Evolutionary conservation across 2,113 vertebrate species (phyloP), one percentile per base, ranked within the genome.

Genomic region (Corythornis vintsioides): DNA sequence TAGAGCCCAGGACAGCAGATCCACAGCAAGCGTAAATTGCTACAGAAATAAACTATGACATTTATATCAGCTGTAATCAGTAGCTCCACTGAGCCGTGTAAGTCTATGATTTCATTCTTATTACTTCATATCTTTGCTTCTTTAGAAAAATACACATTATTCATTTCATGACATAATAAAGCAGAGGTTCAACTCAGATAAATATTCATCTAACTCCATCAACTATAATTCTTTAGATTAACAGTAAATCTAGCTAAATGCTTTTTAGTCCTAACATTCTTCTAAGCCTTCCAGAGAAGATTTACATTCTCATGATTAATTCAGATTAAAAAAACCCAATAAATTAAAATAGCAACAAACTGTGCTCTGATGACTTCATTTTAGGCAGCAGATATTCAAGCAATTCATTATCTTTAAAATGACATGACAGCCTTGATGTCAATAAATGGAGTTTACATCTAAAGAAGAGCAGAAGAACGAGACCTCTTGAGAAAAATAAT

Each of bases 61-160:
- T 91, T 89, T 94, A 88, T 87, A 91, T 94, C 91, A 93, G 87
- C 85, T 93, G 91, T 66, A 94, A 96, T 96, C 94, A 91, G 95
- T 89, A 96, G 94, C 92, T 96, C 85, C 82, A 85, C 55, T 96
- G 76, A 83, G 78, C 91, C 74, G 4, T 63, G 74, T 48, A 90
- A 94, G 76, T 72, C 94, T 86, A 82, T 89, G 91, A 94, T 93
- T 90, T 96, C 93, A 95, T 89, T 86, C 79, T 65, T 78, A 93
- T 93, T 93, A 93, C 77, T 90, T 89, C 90, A 95, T 92, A 94
- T 91, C 85, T 96, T 86, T 76, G 48, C 64, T 93, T 78, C 87
- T 92, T 95, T 91, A 92, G 78, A 95, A 97, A 95, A 94, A 96
- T 78, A 94, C 50, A 87, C 90, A 89, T 96, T 87, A 94, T 96